Evolutionary conservation across 2,113 vertebrate species (phyloP), one percentile per base, ranked within the genome.

Genomic region (Gavia stellata): DNA sequence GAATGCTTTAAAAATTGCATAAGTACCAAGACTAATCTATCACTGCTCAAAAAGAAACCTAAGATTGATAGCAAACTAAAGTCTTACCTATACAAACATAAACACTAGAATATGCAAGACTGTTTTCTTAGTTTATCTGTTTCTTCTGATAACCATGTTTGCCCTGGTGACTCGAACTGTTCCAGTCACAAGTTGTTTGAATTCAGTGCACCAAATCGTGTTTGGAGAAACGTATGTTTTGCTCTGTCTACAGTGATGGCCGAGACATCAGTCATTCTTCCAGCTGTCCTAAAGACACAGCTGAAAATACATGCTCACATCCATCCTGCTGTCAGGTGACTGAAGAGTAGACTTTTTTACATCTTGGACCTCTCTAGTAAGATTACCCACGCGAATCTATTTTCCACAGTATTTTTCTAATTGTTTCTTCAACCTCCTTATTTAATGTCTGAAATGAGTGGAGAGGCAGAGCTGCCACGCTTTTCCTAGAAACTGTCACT

Each of bases 81-180:
- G 56, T 68, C 68, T 67, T 91, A 96, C 47, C 56, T 81, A 87
- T 11, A 38, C 52, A 92, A 81, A 86, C 52, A 33, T 33, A 49
- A 72, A 77, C 29, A 80, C 10, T 42, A 26, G 40, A 45, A 14
- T 17, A 81, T 72, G 70, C 52, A 91, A 87, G 71, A 58, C 49
- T 91, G 53, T 85, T 90, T 94, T 77, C 77, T 58, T 81, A 77
- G 68, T 92, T 88, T 90, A 94, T 86, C 47, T 79, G 53, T 85
- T 91, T 81, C 83, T 94, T 74, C 74, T 61, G 94, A 94, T 93
- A 96, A 96, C 56, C 12, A 10, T 25, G 29, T 90, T 89, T 90
- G 77, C 74, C 40, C 45, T 17, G 14, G 50, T 71, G 75, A 92
- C 44, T 90, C 1, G 1, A 93, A 84, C 26, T 36, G 50, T 42